Conservation (phyloP, 2,888 invertebrate species). For the Gasteruption jaculator region DNA sequence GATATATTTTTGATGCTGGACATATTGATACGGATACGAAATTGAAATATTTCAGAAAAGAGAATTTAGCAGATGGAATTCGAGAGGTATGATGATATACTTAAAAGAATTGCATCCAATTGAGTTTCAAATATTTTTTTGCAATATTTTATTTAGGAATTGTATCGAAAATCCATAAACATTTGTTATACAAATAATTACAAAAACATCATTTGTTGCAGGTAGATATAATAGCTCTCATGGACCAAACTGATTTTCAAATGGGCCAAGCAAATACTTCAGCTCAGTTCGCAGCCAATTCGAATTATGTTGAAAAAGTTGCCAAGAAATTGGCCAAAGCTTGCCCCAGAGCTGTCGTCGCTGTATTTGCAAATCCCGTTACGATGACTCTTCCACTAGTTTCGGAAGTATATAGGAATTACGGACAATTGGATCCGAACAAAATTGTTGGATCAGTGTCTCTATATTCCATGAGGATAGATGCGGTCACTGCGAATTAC, state of each 20-base stretch:
- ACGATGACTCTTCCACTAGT: constrained; percentile 39
- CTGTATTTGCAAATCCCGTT: constrained; percentile 41
- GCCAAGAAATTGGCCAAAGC: constrained; percentile 30
- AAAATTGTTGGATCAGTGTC: constrained; percentile 39
- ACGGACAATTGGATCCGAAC: constrained; percentile 35
- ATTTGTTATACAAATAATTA: no score
- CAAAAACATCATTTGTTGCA: constrained; percentile 20
- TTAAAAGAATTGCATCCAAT: neutral
- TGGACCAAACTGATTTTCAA: constrained; percentile 37
- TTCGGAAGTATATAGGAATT: constrained; percentile 35
- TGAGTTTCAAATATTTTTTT: constrained; percentile 1
- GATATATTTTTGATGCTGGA: constrained; percentile 27
- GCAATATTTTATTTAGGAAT: no score
- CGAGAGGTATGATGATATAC: constrained; percentile 23
- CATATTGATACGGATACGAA: constrained; percentile 37
- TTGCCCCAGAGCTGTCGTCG: constrained; percentile 37
- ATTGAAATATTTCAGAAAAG: constrained; percentile 32
- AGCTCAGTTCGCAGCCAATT: constrained; percentile 29
- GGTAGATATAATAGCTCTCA: constrained; percentile 41
- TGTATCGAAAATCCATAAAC: no score
- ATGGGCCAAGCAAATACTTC: constrained; percentile 22
- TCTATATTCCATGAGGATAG: constrained; percentile 36
- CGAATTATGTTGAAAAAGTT: constrained; percentile 32
- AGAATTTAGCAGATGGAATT: constrained; percentile 28
- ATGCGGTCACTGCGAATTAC: constrained; percentile 34